Conservation (phyloP, 2,113 vertebrate genomes). For the Aythya baeri region DNA sequence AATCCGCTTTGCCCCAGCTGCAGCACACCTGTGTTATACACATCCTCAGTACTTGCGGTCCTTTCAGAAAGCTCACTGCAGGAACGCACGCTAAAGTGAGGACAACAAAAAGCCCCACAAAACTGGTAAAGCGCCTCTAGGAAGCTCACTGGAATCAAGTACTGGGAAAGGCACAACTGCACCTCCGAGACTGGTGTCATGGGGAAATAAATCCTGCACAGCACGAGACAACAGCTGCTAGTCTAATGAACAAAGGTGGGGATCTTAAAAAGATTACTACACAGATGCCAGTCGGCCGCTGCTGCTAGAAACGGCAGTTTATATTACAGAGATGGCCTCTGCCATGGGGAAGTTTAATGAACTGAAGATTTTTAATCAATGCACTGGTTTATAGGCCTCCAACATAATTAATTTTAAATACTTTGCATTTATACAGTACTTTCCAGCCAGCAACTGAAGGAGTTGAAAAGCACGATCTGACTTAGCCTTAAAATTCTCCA, state of each 20-base stretch:
- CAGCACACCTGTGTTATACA: neutral
- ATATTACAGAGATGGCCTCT: neutral
- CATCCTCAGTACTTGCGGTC: rapidly evolving
- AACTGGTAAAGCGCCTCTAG: neutral
- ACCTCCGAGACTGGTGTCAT: neutral
- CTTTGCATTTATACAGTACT: neutral
- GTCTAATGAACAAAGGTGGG: slow-evolving; percentile 12
- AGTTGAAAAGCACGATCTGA: neutral
- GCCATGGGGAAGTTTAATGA: slow-evolving; percentile 29
- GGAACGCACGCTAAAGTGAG: rapidly evolving
- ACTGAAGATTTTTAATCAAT: slow-evolving; percentile 60
- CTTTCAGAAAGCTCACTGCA: neutral
- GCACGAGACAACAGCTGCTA: neutral
- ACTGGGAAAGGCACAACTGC: neutral
- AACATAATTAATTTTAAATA: slow-evolving; percentile 39
- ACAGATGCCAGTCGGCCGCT: neutral
- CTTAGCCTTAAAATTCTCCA: neutral
- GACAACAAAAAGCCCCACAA: neutral
- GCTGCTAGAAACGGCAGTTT: neutral
- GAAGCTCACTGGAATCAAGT: neutral
- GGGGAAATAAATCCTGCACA: slow-evolving; percentile 8
- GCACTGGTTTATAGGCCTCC: slow-evolving; percentile 12
- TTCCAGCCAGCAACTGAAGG: neutral
- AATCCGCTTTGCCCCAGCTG: neutral
- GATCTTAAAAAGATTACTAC: neutral